These are phyloP conservation scores for Peromyscus nudipes DNA, from an alignment of 2,797 vertebrate genomes.

Conservation along the genomic window DNA sequence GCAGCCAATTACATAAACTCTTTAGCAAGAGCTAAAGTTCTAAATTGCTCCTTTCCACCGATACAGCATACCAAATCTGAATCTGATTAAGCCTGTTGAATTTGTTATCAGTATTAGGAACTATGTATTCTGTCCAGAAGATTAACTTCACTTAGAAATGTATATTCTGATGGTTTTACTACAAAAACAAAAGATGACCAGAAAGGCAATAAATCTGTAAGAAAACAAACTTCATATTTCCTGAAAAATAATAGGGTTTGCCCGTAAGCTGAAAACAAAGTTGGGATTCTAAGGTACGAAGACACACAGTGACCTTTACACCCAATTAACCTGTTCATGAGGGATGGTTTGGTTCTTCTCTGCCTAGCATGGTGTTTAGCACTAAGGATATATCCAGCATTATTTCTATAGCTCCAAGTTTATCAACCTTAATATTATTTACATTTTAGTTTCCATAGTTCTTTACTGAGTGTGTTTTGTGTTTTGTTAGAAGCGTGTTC, in stretches of 20 bases:
- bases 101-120: slow-evolving; percentile 76
- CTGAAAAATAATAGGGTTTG: slow-evolving; percentile 21
- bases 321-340: background rate
- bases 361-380: background rate
- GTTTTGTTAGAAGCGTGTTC: background rate
- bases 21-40: slow-evolving; percentile 73
- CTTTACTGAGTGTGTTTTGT: background rate
- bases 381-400: slow-evolving; percentile 4
- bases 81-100: slow-evolving; percentile 78
- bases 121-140: slow-evolving; percentile 73
- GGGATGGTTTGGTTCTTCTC: background rate
- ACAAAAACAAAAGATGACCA: slow-evolving; percentile 44
- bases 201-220: slow-evolving; percentile 65
- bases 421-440: background rate
- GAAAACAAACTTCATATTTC: slow-evolving; percentile 54
- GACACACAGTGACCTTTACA: background rate
- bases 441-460: background rate
- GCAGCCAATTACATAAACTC: slow-evolving; percentile 75
- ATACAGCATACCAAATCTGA: slow-evolving; percentile 78
- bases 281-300: slow-evolving; percentile 44
- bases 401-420: slow-evolving; percentile 33
- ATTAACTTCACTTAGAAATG: slow-evolving; percentile 76
- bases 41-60: slow-evolving; percentile 72
- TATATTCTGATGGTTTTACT: slow-evolving; percentile 70
- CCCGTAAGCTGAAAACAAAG: slow-evolving; percentile 37